Evolutionary conservation across 1,140 invertebrate genomes (phyloP), one percentile per base, ranked within the genome.

Genomic region (Radopholus similis): DNA sequence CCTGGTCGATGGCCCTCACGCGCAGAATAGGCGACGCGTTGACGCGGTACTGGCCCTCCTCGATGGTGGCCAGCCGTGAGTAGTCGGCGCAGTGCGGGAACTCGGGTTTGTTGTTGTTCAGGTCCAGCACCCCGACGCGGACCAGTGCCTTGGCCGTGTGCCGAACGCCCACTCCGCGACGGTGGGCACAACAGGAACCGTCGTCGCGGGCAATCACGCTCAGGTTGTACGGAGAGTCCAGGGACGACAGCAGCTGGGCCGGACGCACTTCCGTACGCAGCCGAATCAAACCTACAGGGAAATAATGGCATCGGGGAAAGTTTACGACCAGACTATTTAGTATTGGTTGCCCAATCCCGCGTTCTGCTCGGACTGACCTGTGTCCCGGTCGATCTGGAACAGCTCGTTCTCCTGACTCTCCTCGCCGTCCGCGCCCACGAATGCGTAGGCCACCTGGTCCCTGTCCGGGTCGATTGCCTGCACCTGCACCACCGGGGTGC

Each of bases 21-120:
- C 66, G 51, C 0, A 74, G 21, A 2, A 71, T 64, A 68, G 66
- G 70, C 3, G 30, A 23, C 18, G 51, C 69, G 34, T 77, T 58
- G 9, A 32, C 35, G 32, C 71, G 60, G 49, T 80, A 77, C 34
- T 55, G 47, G n/a, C 78, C 78, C 57, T 80, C 78, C 58, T 66
- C 53, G 21, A 80, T 58, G 35, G 63, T 70, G 2, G 78, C 78
- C 21, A 59, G 63, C 26, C 66, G 55, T 2, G 47, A 68, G 51
- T 80, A 80, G 11, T 53, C 66, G 1, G 56, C 42, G 66, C 78
- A 80, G 49, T 80, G 70, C 15, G 53, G 60, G 26, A 75, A 75
- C 55, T 72, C 62, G 1, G 73, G 73, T 11, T 75, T 77, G 54
- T 80, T 79, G 64, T 80, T 80, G 64, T 80, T 80, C 11, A 80